These are phyloP conservation scores for Eupristina koningsbergeri DNA, from an alignment of 1,140 invertebrate species.

Conservation along the genomic window DNA sequence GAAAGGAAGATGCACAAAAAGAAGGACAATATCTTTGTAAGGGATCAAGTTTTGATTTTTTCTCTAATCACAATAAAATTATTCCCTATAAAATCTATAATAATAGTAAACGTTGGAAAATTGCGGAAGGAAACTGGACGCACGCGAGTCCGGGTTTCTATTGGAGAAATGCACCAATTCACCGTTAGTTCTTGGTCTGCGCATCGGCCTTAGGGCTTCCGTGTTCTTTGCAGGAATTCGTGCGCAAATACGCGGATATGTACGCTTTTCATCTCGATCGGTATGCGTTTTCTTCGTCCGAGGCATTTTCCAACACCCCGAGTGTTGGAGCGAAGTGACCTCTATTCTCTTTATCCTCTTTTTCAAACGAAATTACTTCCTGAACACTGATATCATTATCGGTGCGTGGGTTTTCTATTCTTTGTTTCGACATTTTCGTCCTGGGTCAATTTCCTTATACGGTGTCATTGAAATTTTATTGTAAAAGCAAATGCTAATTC, in stretches of 20 bases:
- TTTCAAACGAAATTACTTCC: not conserved
- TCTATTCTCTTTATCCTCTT: not conserved
- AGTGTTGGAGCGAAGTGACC: not conserved
- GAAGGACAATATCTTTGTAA: not conserved
- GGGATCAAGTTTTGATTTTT: not conserved
- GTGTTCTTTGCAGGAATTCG: slow-evolving; percentile 58
- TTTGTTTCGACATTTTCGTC: not conserved
- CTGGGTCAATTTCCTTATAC: not conserved
- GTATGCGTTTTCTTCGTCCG: not conserved
- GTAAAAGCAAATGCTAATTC: not conserved
- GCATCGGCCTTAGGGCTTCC: slow-evolving; percentile 65
- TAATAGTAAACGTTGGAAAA: slow-evolving; percentile 21
- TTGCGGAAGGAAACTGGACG: not conserved
- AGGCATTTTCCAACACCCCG: not conserved
- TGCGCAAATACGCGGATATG: slow-evolving; percentile 53
- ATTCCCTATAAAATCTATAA: slow-evolving; percentile 8
- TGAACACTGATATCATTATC: slow-evolving; percentile 5
- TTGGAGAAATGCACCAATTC: slow-evolving; percentile 64
- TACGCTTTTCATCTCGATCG: slow-evolving; percentile 25
- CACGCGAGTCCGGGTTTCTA: slow-evolving; percentile 37
- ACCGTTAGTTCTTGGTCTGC: slow-evolving; percentile 65
- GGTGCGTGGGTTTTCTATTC: no score
- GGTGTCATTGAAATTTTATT: not conserved
- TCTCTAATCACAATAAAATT: not conserved
- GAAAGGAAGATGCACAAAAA: not conserved